A percentile compares a stretch with the other conserved stretches of the same genome.
Evolutionary conservation across 2,797 vertebrate species (phyloP).

Genomic region (Ctenopoma multispine): DNA sequence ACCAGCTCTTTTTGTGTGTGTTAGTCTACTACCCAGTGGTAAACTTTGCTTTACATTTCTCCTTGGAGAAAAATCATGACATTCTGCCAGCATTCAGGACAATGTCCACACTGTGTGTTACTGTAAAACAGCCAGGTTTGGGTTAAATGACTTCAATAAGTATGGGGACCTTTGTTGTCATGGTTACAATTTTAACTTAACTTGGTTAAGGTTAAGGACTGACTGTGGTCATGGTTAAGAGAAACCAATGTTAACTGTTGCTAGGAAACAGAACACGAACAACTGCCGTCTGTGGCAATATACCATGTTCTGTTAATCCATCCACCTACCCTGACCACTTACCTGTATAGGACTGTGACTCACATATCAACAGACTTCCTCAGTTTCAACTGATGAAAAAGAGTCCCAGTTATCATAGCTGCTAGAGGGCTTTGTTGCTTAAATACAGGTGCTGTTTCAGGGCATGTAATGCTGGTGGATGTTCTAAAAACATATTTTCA

Average conservation of each 20-base stretch:
- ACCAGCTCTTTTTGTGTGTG: not conserved
- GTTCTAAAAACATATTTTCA: constrained; percentile 16
- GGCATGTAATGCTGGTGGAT: not conserved
- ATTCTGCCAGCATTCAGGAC: not conserved
- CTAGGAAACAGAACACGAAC: not conserved
- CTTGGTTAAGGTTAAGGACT: not conserved
- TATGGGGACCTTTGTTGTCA: not conserved
- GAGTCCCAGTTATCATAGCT: too few species aligned
- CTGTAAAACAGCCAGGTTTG: not conserved
- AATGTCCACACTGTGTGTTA: not conserved
- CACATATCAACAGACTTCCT: not conserved
- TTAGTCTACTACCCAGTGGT: not conserved
- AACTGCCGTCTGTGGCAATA: not conserved
- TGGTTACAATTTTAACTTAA: not conserved
- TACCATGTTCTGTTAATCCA: not conserved
- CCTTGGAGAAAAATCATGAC: not conserved
- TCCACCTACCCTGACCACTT: not conserved
- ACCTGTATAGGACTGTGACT: not conserved
- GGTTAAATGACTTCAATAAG: not conserved
- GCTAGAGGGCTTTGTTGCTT: not conserved
- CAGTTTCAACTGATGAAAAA: too few species aligned
- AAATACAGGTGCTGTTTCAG: not conserved
- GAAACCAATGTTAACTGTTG: not conserved
- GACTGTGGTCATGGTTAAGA: not conserved
- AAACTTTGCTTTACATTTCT: not conserved